These are phyloP conservation scores for Aradophagus sp. DNA, from an alignment of 1,140 invertebrate genomes.

Conservation along the genomic window DNA sequence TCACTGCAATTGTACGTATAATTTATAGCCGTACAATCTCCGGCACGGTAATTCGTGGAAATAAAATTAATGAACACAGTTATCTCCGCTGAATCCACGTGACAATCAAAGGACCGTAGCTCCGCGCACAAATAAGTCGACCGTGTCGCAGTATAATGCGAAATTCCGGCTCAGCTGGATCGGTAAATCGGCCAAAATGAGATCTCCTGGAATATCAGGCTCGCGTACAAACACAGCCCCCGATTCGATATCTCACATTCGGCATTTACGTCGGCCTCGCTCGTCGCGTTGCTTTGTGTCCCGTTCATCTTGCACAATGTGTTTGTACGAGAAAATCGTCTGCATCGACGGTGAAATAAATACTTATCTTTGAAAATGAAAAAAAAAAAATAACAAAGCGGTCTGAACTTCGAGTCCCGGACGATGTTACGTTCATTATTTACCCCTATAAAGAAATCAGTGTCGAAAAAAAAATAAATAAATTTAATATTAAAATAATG, in stretches of 20 bases:
- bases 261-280: slow-evolving; percentile 38
- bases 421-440: no score
- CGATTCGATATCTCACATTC: slow-evolving; percentile 46
- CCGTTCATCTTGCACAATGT: slow-evolving; percentile 3
- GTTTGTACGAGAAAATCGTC: slow-evolving; percentile 14
- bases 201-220: slow-evolving; percentile 43
- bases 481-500: no score
- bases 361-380: no score
- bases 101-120: slow-evolving; percentile 23
- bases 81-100: slow-evolving; percentile 9
- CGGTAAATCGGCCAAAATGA: slow-evolving; percentile 49
- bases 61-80: not conserved
- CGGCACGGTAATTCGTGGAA: slow-evolving; percentile 8
- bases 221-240: slow-evolving; percentile 40
- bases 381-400: not conserved
- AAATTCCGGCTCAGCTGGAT: slow-evolving; percentile 50
- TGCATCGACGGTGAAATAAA: slow-evolving; percentile 1
- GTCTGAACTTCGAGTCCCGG: no score
- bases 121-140: slow-evolving; percentile 36
- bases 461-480: no score
- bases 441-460: no score
- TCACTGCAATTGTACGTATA: not conserved
- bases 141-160: slow-evolving; percentile 40
- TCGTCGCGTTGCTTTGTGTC: slow-evolving; percentile 22
- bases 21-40: not conserved